Base-by-base conservation (phyloP, 2,797 vertebrate genomes). In the Prunella strophiata region DNA sequence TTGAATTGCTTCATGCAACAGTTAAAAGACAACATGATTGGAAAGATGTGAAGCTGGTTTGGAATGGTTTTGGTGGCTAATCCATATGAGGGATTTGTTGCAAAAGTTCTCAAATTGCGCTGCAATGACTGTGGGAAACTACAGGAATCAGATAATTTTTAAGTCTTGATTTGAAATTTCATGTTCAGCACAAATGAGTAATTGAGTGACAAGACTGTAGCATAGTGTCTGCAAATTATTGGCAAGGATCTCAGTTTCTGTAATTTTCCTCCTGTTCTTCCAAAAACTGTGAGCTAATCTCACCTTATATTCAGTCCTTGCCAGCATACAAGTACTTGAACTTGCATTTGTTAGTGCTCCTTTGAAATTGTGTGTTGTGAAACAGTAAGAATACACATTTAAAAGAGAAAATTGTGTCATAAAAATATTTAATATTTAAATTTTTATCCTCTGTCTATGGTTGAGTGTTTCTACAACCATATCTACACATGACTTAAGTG, bases 81-180 rank as follows among this genome's bases (percentile, higher is more conserved):
- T 73, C 3, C 8, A 25, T 5, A 9, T 0, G 3, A 70, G 34
- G 10, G 14, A 40, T 73, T 79, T 9, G 2, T 55, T 59, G 25
- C 14, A 47, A 22, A 45, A 9, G 6, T 43, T 70, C 17, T 72
- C 15, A 72, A 47, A 51, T 40, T 43, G 47, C 30, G 9, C 27
- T 59, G 40, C 40, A 71, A 10, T 1, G 9, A 43, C 18, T 15
- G 2, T 54, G 25, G 38, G 25, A 62, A 82, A 78, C 62, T 11
- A 70, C 0, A 0, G 18, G 29, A 67, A 26, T 30, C 0, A 2
- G 10, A 21, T 61, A 16, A 29, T n/a, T 85, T 82, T 61, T 26
- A 67, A 45, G 12, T 55, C 8, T 5, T 43, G 8, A 42, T 61
- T 81, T 34, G 11, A 7, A 43, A 2, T 30, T 81, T 14, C 15